A percentile compares a stretch with the other conserved stretches of the same genome.
Conservation (phyloP, 2,888 invertebrate species). For the Drosophila testacea region DNA sequence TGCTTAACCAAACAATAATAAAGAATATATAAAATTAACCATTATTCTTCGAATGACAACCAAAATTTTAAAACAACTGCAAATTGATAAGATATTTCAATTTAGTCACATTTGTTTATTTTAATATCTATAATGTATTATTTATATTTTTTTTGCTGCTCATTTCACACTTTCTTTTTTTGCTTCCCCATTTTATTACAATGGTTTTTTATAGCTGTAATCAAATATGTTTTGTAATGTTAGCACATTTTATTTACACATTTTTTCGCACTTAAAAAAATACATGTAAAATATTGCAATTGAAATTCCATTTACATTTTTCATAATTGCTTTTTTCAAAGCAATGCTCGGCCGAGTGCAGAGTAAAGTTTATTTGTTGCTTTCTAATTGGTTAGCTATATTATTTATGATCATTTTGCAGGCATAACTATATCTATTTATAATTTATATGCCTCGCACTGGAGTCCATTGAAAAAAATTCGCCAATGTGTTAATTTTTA, state of each 20-base stretch:
- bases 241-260: slow-evolving; percentile 30
- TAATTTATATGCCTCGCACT: slow-evolving; percentile 49
- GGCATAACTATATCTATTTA: slow-evolving; percentile 47
- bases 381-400: slow-evolving; percentile 63
- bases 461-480: slow-evolving; percentile 14
- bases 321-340: slow-evolving; percentile 57
- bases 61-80: not conserved
- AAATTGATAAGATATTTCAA: slow-evolving; percentile 10
- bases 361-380: slow-evolving; percentile 39
- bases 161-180: slow-evolving; percentile 14
- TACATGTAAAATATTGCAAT: slow-evolving; percentile 33
- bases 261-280: slow-evolving; percentile 38
- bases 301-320: slow-evolving; percentile 55
- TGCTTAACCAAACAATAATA: too few relatives aligned
- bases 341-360: slow-evolving; percentile 19
- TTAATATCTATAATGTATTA: not conserved
- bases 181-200: not conserved
- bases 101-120: slow-evolving; percentile 13
- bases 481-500: slow-evolving; percentile 64
- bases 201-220: not conserved
- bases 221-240: slow-evolving; percentile 31
- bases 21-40: too few relatives aligned
- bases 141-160: slow-evolving; percentile 2
- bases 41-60: not conserved
- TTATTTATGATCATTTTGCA: slow-evolving; percentile 56